phyloP scores from a whole-genome alignment of 1,140 invertebrate species.

The Procambarus virginalis region DNA sequence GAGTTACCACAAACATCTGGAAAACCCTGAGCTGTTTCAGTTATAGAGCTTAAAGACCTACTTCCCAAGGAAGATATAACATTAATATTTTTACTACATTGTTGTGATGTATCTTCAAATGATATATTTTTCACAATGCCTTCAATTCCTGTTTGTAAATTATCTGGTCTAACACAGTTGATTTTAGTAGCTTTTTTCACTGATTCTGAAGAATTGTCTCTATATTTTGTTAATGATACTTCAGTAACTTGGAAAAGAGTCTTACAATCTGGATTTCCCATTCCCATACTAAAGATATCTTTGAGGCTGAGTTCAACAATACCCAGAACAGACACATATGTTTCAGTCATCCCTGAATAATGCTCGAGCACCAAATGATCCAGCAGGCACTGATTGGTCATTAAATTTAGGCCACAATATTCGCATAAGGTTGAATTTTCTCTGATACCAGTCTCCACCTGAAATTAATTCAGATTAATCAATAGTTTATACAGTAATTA shows the following conservation, averaged over 20 bases:
- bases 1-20: not conserved
- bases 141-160: not conserved
- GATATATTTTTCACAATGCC: not conserved
- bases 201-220: not conserved
- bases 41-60: not conserved
- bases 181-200: not conserved
- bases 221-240: not conserved
- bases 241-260: constrained; percentile 28
- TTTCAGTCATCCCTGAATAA: not conserved
- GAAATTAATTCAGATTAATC: not conserved
- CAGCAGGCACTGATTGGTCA: not conserved
- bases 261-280: constrained; percentile 18
- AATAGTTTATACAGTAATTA: not conserved
- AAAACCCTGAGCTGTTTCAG: not conserved
- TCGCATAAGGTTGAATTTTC: not conserved
- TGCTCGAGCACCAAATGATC: not conserved
- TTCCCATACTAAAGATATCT: constrained; percentile 20
- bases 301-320: constrained; percentile 17
- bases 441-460: not conserved
- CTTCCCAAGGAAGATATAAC: not conserved
- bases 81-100: not conserved
- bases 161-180: too few relatives aligned
- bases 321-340: not conserved
- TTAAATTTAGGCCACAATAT: constrained; percentile 1
- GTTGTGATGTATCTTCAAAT: not conserved